These are phyloP conservation scores for Neolamprologus tretocephalus DNA, from an alignment of 2,113 vertebrate genomes.

Conservation along the genomic window DNA sequence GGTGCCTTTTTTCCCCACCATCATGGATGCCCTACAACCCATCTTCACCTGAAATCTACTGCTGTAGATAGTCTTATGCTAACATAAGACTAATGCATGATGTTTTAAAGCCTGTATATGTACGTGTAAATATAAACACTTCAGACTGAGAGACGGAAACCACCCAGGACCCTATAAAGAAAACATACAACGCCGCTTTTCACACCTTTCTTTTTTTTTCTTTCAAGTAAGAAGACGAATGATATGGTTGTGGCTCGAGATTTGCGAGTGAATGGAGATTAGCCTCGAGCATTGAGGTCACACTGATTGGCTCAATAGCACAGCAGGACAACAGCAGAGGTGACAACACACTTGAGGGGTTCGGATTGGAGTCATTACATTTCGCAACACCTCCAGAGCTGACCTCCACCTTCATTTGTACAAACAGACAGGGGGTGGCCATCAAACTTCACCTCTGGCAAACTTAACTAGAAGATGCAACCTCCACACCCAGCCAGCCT, in stretches of 20 bases:
- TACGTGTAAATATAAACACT: neutral
- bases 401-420: slow-evolving; percentile 15
- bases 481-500: neutral
- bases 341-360: neutral
- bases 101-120: neutral
- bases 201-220: neutral
- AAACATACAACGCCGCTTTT: slow-evolving; percentile 2
- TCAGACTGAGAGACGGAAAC: neutral
- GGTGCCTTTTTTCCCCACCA: fast-evolving
- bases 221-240: neutral
- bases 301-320: slow-evolving; percentile 28
- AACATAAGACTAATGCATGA: neutral
- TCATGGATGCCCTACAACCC: neutral
- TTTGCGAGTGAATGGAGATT: slow-evolving; percentile 51
- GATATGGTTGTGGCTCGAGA: neutral
- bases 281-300: neutral
- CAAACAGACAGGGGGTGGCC: neutral
- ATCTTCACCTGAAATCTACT: neutral
- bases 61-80: neutral
- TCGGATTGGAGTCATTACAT: slow-evolving; percentile 26
- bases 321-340: slow-evolving; percentile 29
- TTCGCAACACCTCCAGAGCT: slow-evolving; percentile 15
- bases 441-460: slow-evolving; percentile 12
- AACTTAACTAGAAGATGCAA: neutral
- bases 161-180: neutral